Evolutionary conservation across 2,888 invertebrate species (phyloP), one percentile per base, ranked within the genome.

Genomic region (Hirtodrosophila cameraria): DNA sequence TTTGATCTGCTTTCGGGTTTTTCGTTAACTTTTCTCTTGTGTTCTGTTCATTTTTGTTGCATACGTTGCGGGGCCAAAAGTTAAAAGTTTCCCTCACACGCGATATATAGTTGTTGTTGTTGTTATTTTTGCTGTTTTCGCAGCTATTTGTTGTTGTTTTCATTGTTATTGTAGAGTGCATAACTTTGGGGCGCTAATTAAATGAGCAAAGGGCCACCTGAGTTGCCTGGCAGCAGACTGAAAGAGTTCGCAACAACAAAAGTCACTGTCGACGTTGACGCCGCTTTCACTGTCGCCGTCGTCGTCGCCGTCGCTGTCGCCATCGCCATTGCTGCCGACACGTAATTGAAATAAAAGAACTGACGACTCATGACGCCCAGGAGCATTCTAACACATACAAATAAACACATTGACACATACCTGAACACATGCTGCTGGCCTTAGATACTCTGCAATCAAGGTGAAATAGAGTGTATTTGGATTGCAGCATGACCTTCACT

Each of bases 281-380:
- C 18, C 33, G 46, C 9, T 38, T 30, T 16, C 57, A 36, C 7
- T 18, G 23, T 11, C 15, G 11, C 6, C 27, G n/a, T 18, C 33
- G 39, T 12, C 59, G 30, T 16, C 43, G 43, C 7, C 23, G 23
- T 23, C 6, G 18, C 4, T 5, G 18, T 18, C 2, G 18, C 0
- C 18, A 5, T 18, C 5, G 23, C 7, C 23, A 1, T 23, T 12
- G 20, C 27, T 7, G 45, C 36, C 45, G 38, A 68, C 63, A 75
- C 64, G 64, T 72, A 75, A 70, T 75, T 75, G 60, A 73, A 73
- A 75, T 61, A 61, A 73, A 75, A 54, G 35, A 65, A 43, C 39
- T 69, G 55, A 46, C 53, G 62, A 58, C 43, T 54, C 15, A 38
- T 36, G 25, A 31, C 11, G 46, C 54, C 54, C n/a, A 20, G 39